phyloP scores from a whole-genome alignment of 1,140 invertebrate species.

The Scaptomyza montana region DNA sequence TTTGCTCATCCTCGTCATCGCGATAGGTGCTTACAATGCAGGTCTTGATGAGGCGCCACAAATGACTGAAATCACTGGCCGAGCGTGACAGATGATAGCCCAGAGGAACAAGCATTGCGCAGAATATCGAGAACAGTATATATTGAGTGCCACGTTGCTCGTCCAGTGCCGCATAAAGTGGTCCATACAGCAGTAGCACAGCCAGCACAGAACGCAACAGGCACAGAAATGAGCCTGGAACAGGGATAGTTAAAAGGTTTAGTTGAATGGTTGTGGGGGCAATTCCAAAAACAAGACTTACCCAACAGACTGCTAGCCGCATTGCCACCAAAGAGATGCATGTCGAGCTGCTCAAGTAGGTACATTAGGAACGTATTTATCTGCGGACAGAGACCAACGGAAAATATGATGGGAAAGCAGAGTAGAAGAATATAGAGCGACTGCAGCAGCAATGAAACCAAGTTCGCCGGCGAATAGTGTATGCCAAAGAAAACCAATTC shows the following conservation, averaged over 20 bases:
- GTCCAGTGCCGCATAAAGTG: slow-evolving; percentile 92
- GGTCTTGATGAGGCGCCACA: slow-evolving; percentile 93
- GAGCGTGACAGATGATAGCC: slow-evolving; percentile 97
- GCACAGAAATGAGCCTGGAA: slow-evolving; percentile 89
- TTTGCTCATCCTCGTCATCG: slow-evolving; percentile 84
- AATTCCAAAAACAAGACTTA: slow-evolving; percentile 35
- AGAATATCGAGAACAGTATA: slow-evolving; percentile 97
- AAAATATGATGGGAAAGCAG: slow-evolving; percentile 96
- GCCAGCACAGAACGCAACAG: slow-evolving; percentile 92
- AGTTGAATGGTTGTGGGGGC: too few species aligned
- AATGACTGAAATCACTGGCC: slow-evolving; percentile 94
- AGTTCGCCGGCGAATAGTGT: slow-evolving; percentile 87
- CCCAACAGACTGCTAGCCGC: slow-evolving; percentile 93
- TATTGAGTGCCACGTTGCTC: slow-evolving; percentile 94
- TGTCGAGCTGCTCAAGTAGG: slow-evolving; percentile 97
- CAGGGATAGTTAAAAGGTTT: too few species aligned
- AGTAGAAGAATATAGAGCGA: slow-evolving; percentile 92
- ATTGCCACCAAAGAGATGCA: slow-evolving; percentile 98
- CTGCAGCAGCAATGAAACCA: slow-evolving; percentile 89
- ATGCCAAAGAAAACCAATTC: slow-evolving; percentile 88
- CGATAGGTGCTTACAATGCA: slow-evolving; percentile 79
- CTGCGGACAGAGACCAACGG: slow-evolving; percentile 97
- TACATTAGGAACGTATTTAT: slow-evolving; percentile 99
- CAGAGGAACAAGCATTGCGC: slow-evolving; percentile 93
- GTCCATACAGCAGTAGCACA: slow-evolving; percentile 93